Conservation (phyloP, 2,797 vertebrate species). For the Urosaurus nigricauda region DNA sequence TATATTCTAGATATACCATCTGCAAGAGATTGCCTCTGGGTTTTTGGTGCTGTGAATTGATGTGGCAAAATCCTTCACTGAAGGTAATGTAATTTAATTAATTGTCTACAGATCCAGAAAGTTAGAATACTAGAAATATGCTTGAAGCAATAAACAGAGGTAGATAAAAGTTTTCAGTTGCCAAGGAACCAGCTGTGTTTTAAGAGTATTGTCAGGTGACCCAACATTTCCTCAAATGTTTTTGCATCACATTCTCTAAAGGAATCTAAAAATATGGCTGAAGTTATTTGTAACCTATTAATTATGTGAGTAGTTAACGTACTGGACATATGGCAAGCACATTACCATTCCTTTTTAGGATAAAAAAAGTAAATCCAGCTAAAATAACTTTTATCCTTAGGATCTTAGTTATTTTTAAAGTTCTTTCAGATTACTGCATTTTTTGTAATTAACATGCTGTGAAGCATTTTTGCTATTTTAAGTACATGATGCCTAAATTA, state of each 20-base stretch:
- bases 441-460: neutral
- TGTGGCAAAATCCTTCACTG: neutral
- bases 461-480: neutral
- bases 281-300: neutral
- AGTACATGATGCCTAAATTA: neutral
- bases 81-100: neutral
- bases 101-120: neutral
- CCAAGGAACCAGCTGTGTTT: slow-evolving; percentile 7
- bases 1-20: neutral
- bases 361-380: neutral
- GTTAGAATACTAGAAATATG: neutral
- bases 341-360: neutral
- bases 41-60: neutral
- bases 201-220: neutral
- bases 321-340: neutral
- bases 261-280: neutral
- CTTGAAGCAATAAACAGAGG: neutral
- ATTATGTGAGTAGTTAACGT: neutral
- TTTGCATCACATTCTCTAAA: neutral
- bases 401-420: neutral
- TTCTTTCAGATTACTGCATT: neutral
- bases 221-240: neutral
- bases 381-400: neutral
- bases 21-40: neutral
- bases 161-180: neutral